A percentile compares a stretch with the other conserved stretches of the same genome.
Conservation (phyloP, 2,888 invertebrate genomes). For the Nasonia oneida region DNA sequence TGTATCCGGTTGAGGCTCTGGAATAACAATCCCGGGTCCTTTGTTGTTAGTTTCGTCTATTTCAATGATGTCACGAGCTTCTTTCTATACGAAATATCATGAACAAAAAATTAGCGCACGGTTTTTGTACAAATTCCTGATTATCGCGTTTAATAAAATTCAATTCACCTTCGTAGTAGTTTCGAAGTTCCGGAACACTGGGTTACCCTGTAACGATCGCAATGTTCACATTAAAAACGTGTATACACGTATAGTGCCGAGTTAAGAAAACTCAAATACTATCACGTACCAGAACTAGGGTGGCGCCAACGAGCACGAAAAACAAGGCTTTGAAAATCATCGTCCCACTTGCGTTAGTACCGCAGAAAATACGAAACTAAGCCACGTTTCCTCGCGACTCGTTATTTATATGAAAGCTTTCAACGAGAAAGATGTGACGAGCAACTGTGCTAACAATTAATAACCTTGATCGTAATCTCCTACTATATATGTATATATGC, state of each 20-base stretch:
- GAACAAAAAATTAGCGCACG: not conserved
- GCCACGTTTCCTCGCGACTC: not conserved
- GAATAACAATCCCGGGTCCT: not conserved
- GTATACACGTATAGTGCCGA: not conserved
- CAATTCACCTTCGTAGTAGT: not conserved
- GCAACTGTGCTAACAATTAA: constrained; percentile 32
- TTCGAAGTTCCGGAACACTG: not conserved
- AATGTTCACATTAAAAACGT: not conserved
- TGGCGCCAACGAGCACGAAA: not conserved
- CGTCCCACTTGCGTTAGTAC: not conserved
- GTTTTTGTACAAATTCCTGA: not conserved
- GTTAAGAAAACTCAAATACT: not conserved
- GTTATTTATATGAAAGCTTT: constrained; percentile 22
- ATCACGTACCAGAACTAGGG: constrained; percentile 15
- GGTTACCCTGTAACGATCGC: not conserved
- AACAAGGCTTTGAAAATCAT: constrained; percentile 10
- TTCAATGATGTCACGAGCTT: not conserved
- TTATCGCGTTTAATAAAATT: not conserved
- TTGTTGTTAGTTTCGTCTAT: not conserved
- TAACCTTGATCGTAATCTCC: constrained; percentile 11
- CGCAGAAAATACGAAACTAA: constrained; percentile 5
- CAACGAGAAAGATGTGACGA: constrained; percentile 1
- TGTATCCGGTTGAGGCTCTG: not conserved
- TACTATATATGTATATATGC: not conserved
- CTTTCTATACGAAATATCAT: not conserved